Evolutionary conservation across 2,888 invertebrate genomes (phyloP), one percentile per base, ranked within the genome.

Genomic region (Apotomis turbidana): DNA sequence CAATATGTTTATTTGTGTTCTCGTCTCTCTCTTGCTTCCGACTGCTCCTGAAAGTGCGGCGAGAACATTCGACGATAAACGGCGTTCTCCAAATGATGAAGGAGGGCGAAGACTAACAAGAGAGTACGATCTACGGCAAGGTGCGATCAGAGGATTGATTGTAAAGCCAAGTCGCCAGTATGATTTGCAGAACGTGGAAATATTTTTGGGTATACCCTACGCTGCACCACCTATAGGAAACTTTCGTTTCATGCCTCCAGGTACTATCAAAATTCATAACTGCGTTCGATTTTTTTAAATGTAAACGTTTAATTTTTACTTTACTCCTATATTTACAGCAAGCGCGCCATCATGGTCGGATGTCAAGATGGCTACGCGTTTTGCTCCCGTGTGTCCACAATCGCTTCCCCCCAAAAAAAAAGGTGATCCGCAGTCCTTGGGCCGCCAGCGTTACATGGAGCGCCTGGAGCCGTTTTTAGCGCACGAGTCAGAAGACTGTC

Each of bases 331-430:
- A 78, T 71, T 88, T 90, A 5, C 94, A 93, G 95, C 96, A 58
- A 96, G 96, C 69, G 97, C 98, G 0, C 95, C 96, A 67, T 96
- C 96, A 0, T 98, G 98, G 98, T 91, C 95, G 5, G 96, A 95
- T 0, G 91, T 95, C 2, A 95, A 95, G 83, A 94, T 95, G 87
- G 96, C 96, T 5, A 95, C 95, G 13, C 94, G 92, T 71, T 95
- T 97, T 78, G 96, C 95, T 5, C 96, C 97, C 0, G 98, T 98
- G 3, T 98, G 98, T 87, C 98, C 98, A 0, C 98, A 98, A 91
- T 94, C 95, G 66, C 90, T 97, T 76, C 97, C 97, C 5, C 93
- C 95, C 71, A 92, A 95, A 79, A 95, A 94, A 78, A 95, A 94
- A 85, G 93, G 94, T 76, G 94, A 93, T 70, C 94, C 94, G 13